Conservation (phyloP, 1,140 invertebrate genomes). For the Daktulosphaira vitifoliae region DNA sequence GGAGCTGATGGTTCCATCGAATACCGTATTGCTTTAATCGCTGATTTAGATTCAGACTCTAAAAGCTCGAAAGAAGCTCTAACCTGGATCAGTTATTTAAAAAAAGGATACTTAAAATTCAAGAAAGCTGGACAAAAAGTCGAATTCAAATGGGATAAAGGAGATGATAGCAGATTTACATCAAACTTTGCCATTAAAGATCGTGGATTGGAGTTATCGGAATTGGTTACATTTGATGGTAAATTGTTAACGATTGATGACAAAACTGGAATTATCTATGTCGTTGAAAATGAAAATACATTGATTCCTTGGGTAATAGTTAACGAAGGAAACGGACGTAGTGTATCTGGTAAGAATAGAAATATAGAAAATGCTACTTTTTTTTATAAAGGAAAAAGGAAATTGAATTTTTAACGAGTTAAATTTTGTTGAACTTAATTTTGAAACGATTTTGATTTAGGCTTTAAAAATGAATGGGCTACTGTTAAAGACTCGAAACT, state of each 20-base stretch:
- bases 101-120: slow-evolving; percentile 55
- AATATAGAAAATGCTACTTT: no score
- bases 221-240: slow-evolving; percentile 89
- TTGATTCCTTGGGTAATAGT: slow-evolving; percentile 84
- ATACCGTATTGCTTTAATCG: slow-evolving; percentile 77
- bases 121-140: slow-evolving; percentile 51
- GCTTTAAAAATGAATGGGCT: slow-evolving; percentile 97
- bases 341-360: slow-evolving; percentile 60
- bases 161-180: slow-evolving; percentile 50
- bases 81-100: slow-evolving; percentile 48
- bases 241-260: slow-evolving; percentile 89
- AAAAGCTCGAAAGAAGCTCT: slow-evolving; percentile 54
- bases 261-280: slow-evolving; percentile 87
- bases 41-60: slow-evolving; percentile 82
- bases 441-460: no score
- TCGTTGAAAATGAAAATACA: slow-evolving; percentile 55
- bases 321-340: slow-evolving; percentile 81
- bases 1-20: slow-evolving; percentile 53
- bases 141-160: slow-evolving; percentile 61
- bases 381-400: no score
- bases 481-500: slow-evolving; percentile 82
- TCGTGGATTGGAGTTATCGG: slow-evolving; percentile 94
- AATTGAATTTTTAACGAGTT: no score
- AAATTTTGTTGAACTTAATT: no score
- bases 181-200: slow-evolving; percentile 71